Base-by-base conservation (phyloP, 2,888 invertebrate genomes). In the Tetranychus piercei region DNA sequence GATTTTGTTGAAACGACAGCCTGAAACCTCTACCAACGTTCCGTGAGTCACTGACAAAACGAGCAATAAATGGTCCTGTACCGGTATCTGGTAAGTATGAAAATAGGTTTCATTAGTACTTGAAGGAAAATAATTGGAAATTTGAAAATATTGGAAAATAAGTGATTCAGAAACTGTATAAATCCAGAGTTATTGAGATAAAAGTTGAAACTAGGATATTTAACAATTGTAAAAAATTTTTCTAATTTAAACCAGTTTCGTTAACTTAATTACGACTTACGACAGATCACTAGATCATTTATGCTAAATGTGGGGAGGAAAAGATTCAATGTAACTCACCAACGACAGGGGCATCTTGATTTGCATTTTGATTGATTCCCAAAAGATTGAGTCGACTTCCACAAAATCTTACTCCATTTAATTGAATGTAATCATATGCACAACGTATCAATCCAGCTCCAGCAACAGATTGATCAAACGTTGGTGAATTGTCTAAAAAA, bases 341-440 rank as follows among this genome's bases (percentile, higher is more conserved):
- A 23, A 72, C 77, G 1, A 78, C 74, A 11, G 76, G 75, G 1
- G 66, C 76, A 72, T 75, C 75, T 4, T 6, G 22, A 15, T 69
- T 73, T 6, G 76, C 71, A 73, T 76, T 77, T 15, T 55, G 23
- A 22, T 34, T 69, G 15, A 75, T 11, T 9, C 72, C 72, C 6
- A 73, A 66, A 9, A 76, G 73, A 73, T 77, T 78, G 7, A 79
- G 71, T 43, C 77, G 75, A 64, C 74, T 75, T 4, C 79, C 79
- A 74, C 79, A 79, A 73, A 76, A 78, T 72, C 78, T 45, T 15
- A 77, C 76, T 22, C 77, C 77, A 73, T 75, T 77, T 9, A 78
- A 69, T 11, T 75, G 65, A 4, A 78, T 18, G 44, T 76, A 78
- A 69, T 78, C 78, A 8, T 20, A 43, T 7, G 76, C 76, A 64